Evolutionary conservation across 2,113 vertebrate species (phyloP), one percentile per base, ranked within the genome.

Genomic region (Eublepharis macularius): DNA sequence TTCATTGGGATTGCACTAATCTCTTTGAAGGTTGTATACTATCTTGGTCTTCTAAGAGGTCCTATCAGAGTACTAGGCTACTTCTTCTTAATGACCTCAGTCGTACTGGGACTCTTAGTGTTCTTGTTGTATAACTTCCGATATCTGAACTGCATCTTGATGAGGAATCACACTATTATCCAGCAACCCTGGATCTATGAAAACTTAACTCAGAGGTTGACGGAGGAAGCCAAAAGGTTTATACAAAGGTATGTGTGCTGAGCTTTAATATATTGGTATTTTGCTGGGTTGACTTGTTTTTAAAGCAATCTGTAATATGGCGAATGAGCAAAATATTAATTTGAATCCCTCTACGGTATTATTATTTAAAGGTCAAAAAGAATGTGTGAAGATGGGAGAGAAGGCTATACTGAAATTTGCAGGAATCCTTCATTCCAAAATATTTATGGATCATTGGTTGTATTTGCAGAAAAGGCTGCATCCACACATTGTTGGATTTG

Each of bases 131-230:
- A 88, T 49, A 70, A 86, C 21, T 95, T 96, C 87, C 97, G 96
- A 1, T 93, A 96, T 24, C 75, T 98, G 8, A 98, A 98, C 93
- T 99, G 98, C 88, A 92, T 98, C 72, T 95, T 99, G 76, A 98
- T 98, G 97, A 95, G 94, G 17, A 87, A 96, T 75, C 76, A 87
- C 16, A 81, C 87, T 6, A 83, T 98, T 32, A 92, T 96, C 29
- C 97, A 98, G 94, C 98, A 98, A 91, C 98, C 98, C 0, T 92
- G 96, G 1, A 90, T 83, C 1, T 96, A 96, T 4, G 95, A 97
- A 36, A 97, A 97, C 87, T 96, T 99, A 90, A 98, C 97, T 0
- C 96, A 97, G 90, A 96, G 95, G 89, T 95, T 98, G 94, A 97
- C 97, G 0, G 82, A 29, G 0, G 97, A 98, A 84, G 98, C 97